Base-by-base conservation (phyloP, 2,797 vertebrate genomes). In the Ctenopoma multispine region DNA sequence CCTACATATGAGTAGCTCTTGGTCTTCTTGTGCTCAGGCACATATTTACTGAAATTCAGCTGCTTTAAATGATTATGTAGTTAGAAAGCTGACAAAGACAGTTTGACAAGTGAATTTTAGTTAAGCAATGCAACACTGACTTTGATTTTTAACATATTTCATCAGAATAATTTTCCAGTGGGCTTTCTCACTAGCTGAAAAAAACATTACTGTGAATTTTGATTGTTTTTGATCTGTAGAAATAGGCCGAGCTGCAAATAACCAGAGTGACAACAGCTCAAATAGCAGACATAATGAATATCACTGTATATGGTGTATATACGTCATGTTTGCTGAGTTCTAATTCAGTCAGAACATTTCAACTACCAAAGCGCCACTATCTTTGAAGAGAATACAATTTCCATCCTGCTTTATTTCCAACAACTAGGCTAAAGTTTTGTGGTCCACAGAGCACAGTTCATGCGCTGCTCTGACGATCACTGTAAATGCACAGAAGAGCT, bases 211-310 rank as follows among this genome's bases (percentile, higher is more conserved):
- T 58, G 18, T 50, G n/a, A 47, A 66, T 75, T 24, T 36, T 59
- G 61, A 85, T 69, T 56, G 21, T 63, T 81, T 75, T 64, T 77
- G 73, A 79, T 83, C 75, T 82, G 80, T 63, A 73, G 21, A 73
- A 72, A 15, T 44, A 69, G 7, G 69, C 60, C 65, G 53, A 83
- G 62, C 63, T 85, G 64, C 63, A 83, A 77, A 89, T 80, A 80
- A 79, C 78, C 58, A 46, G 38, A 63, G 55, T 72, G 53, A 57
- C 53, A 54, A 47, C 48, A 46, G 48, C 48, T 71, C 4, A 75
- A 74, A 59, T 48, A 66, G 10, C 61, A 59, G 27, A 29, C 20
- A 44, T 31, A 40, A 68, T 54, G 0, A 56, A 36, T 40, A 44
- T 21, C 2, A 44, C 24, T 27, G n/a, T 2, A 48, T 54, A 24